Base-by-base conservation (phyloP, 2,888 invertebrate genomes). In the Drosophila vallismaia region DNA sequence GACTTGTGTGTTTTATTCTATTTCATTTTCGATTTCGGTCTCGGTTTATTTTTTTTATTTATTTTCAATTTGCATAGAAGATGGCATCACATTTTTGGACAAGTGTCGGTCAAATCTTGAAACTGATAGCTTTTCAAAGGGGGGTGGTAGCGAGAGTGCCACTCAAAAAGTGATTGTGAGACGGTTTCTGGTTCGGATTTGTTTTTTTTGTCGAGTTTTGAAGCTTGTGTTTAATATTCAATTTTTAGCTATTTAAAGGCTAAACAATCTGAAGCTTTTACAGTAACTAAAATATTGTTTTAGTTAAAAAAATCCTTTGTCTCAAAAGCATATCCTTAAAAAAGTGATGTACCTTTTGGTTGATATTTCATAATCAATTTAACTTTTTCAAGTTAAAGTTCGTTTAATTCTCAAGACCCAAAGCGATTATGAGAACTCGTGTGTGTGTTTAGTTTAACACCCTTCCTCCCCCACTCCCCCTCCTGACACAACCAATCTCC, bases 41-140 rank as follows among this genome's bases (percentile, higher is more conserved):
- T 28, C 6, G 4, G 28, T 6, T 28, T 28, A 8, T 42, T 42
- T 42, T 36, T 36, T n/a, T n/a, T n/a, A 36, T 36, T 36, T 5
- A n/a, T 33, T 63, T 67, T 38, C 51, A 52, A 67, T 38, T 67
- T 67, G 45, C 24, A 36, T 6, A 36, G 28, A 29, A 52, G 67
- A 63, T 67, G 67, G 63, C 68, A 64, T 64, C 68, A 52, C 24
- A 10, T 52, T 67, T 66, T 19, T 19, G 12, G 51, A 50, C 66
- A 63, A 66, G 50, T 48, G 48, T 26, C 62, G 33, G 26, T 36
- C 29, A 45, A 45, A 24, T 24, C 63, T 31, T 38, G 63, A 64
- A 68, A 53, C 8, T 46, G 26, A 68, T 68, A 68, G 45, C 45
- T 38, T 52, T 14, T 26, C 29, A 14, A 6, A 19, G 19, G 19